Base-by-base conservation (phyloP, 2,113 vertebrate species). In the Platysternon megacephalum region DNA sequence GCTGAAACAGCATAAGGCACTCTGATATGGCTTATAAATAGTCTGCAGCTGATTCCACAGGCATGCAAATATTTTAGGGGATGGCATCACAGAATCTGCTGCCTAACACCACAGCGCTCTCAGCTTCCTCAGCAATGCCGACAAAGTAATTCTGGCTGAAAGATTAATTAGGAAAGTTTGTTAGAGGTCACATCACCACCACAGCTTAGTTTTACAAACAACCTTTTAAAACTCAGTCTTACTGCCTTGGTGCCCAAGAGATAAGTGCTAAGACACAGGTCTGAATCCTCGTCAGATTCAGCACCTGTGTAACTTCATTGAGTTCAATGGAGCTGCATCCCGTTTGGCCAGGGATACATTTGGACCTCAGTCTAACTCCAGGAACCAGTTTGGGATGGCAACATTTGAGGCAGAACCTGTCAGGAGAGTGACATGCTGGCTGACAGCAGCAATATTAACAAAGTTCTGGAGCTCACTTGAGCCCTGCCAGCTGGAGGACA, bases 331-430 rank as follows among this genome's bases (percentile, higher is more conserved):
- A 14, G 2, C 56, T 1, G 29, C 5, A 12, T 10, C 79, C 35
- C 24, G 0, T 0, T n/a, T 7, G 21, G 14, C 19, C 0, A 6
- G 0, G 51, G 26, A 49, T 3, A 76, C 24, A 46, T 44, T 9
- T 2, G 0, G 17, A 52, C 48, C 24, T 74, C 22, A 29, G 55
- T 22, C 1, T 9, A 16, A 44, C 28, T 51, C 61, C 8, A 78
- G 65, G 35, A 56, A 6, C 35, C 0, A 11, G 3, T 42, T 53
- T 12, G 81, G 74, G 61, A 13, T 0, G 80, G 22, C 61, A n/a
- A 4, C 32, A 3, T 26, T 0, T 52, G 44, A 52, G 6, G 35
- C 8, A 3, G 0, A 1, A 46, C 0, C 76, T 26, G 84, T 55
- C 49, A 48, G 79, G 8, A 49, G 32, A 80, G 46, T 35, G 79